Evolutionary conservation across 1,140 invertebrate species (phyloP).

Genomic region (Venturia canescens): DNA sequence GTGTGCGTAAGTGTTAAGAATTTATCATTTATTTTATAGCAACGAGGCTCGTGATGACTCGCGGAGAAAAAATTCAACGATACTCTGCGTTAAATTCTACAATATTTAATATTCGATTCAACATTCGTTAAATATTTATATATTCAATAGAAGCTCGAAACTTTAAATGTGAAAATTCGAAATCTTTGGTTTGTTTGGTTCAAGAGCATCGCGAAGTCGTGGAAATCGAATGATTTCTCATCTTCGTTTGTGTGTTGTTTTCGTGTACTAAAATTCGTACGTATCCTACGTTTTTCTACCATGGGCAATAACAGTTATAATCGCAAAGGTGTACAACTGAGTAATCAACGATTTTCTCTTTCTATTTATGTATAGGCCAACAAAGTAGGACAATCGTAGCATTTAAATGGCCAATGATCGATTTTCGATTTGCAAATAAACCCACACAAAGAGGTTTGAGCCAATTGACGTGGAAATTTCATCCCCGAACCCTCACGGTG

Average conservation of each 20-base stretch:
- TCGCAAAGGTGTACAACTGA: neutral
- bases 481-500: no score
- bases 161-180: no score
- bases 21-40: no score
- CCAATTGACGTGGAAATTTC: no score
- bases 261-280: neutral
- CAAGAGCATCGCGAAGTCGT: neutral
- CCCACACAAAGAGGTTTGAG: neutral
- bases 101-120: no score
- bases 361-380: neutral
- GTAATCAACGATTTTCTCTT: neutral
- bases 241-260: neutral
- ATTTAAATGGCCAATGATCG: neutral
- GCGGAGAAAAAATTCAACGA: no score
- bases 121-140: no score
- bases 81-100: no score
- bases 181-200: no score
- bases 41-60: no score
- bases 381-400: slow-evolving; percentile 5
- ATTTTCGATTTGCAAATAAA: neutral
- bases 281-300: slow-evolving; percentile 18
- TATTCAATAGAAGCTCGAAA: no score
- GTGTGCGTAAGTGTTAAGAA: no score
- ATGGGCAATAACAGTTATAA: slow-evolving; percentile 15
- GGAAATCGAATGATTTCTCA: neutral